Evolutionary conservation across 2,113 vertebrate genomes (phyloP), one percentile per base, ranked within the genome.

Genomic region (Bostrychus sinensis): DNA sequence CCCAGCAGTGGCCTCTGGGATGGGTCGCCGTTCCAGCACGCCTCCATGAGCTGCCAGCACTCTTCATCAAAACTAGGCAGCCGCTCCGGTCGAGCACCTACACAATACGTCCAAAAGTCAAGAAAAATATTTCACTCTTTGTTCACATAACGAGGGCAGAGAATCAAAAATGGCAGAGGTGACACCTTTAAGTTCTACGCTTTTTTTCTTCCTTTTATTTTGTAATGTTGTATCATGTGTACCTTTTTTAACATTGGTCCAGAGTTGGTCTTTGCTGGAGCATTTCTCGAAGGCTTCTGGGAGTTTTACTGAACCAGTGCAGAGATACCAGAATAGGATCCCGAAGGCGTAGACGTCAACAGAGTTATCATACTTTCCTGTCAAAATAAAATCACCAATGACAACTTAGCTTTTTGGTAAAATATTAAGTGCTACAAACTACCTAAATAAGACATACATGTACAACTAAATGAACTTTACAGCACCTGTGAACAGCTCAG

Each of bases 281-380:
- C 97, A 99, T 78, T 93, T 97, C 90, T 99, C 97, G 23, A 99
- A 99, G 16, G 97, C 95, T 81, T 99, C 97, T 8, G 97, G 97
- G 61, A 99, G 90, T 89, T 95, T 98, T 50, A 99, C 92, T 0
- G 97, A 95, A 42, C 97, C 97, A 0, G 95, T 97, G 84, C 97
- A 99, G 36, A 99, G 92, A 81, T 99, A 99, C 97, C 97, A 99
- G 90, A 99, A 99, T n/a, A 99, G 93, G 82, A 99, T 98, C 61
- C 97, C 97, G 30, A 99, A 99, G 0, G 97, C 97, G 0, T 99
- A 99, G 59, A 99, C 97, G 13, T 99, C 97, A 38, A 99, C 97
- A 0, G 97, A 99, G 75, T 99, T 98, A 81, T 99, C 97, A 0
- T 99, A 99, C 72, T 99, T 99, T 56, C 97, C 97, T 99, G 83